Percentiles rank a stretch among this genome's conserved stretches.
Evolutionary conservation across 2,797 vertebrate species (phyloP).

Genomic region (Pteropus rufus): DNA sequence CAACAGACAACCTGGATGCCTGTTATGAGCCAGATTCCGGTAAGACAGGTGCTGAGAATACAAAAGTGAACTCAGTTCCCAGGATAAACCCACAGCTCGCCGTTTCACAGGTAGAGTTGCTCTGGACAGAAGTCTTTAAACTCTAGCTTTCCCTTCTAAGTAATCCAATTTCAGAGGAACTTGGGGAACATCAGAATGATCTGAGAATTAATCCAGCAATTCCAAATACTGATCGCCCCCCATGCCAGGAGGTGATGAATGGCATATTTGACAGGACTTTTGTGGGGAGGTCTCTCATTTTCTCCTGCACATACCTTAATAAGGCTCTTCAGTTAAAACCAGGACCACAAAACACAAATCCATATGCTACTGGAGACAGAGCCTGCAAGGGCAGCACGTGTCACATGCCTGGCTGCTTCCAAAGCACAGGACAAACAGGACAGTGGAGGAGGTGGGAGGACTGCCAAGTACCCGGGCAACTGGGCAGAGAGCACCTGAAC

Average conservation of each 20-base stretch:
- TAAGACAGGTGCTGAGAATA: neutral
- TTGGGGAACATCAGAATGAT: neutral
- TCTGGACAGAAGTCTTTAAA: neutral
- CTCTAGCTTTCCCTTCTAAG: neutral
- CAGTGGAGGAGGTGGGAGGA: neutral
- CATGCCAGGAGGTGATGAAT: neutral
- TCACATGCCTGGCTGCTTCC: neutral
- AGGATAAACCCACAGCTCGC: neutral
- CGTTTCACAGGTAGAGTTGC: neutral
- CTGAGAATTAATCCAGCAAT: neutral
- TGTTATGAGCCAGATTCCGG: neutral
- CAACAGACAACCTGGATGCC: neutral
- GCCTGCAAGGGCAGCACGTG: neutral
- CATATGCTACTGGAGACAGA: neutral
- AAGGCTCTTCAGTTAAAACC: neutral
- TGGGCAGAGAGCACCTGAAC: neutral
- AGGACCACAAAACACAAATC: neutral
- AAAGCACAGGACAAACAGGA: neutral
- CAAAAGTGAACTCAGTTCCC: neutral
- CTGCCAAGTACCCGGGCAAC: neutral
- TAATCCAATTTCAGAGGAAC: neutral
- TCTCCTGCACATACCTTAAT: neutral
- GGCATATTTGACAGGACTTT: neutral
- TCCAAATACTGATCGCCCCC: neutral
- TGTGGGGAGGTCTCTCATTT: neutral